Evolutionary conservation across 2,113 vertebrate genomes (phyloP), one percentile per base, ranked within the genome.

Genomic region (Phaetusa simplex): DNA sequence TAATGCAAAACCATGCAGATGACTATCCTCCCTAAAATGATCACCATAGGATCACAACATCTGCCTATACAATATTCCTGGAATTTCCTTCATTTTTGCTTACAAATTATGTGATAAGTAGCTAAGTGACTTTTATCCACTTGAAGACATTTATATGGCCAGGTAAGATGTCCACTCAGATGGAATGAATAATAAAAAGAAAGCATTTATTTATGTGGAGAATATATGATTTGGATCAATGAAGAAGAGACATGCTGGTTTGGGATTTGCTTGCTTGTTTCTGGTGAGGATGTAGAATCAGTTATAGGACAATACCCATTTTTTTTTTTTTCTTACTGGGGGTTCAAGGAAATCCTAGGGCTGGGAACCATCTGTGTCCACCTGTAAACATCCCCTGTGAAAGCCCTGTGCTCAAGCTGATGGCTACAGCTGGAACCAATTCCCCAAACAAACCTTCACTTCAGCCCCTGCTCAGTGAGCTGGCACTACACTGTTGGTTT

Each of bases 271-370:
- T 81, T 66, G 20, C 21, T 87, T 52, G 32, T 70, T 82, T 70
- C 55, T 84, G 21, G 1, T 45, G 13, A 82, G 36, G 8, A 26
- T 47, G 17, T 32, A 34, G 22, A 66, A 84, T 10, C 6, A 40
- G 4, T 42, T 67, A 32, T 15, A 52, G 23, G 34, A 66, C 4
- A 62, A 14, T 23, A 52, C 6, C 0, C 0, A 13, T 30, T 27
- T 24, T 32, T n/a, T 32, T 21, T 32, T 61, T 43, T 52, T 74
- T 36, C 34, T 86, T 47, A 38, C 12, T 56, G 49, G 6, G 1
- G 65, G 16, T 56, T 56, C 11, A 66, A 32, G 23, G 42, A 87
- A 82, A 42, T 69, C 12, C 30, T 66, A 26, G 23, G 29, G 52
- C 26, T 73, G 19, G 20, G 45, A 73, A 83, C 38, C 6, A 0